These are phyloP conservation scores for Petrosia ficiformis DNA, from an alignment of 37 sponge, comb jelly and placozoan genomes.

Conservation along the genomic window DNA sequence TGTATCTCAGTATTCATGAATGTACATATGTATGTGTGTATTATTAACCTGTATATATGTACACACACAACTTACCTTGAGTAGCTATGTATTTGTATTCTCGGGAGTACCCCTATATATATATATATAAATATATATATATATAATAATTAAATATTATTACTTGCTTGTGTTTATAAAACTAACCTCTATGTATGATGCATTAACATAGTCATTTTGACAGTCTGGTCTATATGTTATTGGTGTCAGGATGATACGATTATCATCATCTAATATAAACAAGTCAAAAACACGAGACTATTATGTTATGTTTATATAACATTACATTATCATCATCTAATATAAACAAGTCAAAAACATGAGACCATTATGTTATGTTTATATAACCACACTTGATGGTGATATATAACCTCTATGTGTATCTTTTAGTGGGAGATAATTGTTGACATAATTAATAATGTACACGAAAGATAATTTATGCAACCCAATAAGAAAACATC, in stretches of 20 bases:
- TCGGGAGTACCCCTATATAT: slow-evolving; percentile 54
- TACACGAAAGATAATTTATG: no score
- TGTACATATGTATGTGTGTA: neutral
- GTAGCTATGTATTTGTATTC: slow-evolving; percentile 68
- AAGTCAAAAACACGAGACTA: no score
- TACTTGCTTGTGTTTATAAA: neutral
- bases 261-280: slow-evolving; percentile 64
- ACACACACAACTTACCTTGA: slow-evolving; percentile 55
- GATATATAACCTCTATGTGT: no score
- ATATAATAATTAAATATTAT: neutral
- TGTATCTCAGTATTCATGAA: neutral
- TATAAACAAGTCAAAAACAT: no score
- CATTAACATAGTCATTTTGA: slow-evolving; percentile 72
- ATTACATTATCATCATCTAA: no score
- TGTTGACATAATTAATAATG: neutral
- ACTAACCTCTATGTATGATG: slow-evolving; percentile 75
- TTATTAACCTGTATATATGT: neutral
- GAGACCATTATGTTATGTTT: no score
- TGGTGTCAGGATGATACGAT: slow-evolving; percentile 46
- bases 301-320: no score
- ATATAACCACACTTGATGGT: no score
- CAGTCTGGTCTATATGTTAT: slow-evolving; percentile 15
- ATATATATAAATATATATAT: neutral
- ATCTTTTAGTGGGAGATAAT: no score
- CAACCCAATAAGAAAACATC: no score